Conservation (phyloP, 2,113 vertebrate species). For the Mobula birostris region DNA sequence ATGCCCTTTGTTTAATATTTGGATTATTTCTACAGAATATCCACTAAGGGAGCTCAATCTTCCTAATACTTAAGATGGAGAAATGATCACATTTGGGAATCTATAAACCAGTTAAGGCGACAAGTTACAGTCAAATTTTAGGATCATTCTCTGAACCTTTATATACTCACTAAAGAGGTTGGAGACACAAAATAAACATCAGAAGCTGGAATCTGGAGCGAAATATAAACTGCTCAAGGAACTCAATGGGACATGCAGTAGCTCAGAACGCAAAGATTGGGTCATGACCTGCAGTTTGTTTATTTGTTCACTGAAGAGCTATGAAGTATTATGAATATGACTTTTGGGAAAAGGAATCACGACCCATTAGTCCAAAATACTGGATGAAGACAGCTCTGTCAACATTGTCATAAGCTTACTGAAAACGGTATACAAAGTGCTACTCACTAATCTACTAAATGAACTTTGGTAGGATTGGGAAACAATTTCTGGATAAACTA, state of each 20-base stretch:
- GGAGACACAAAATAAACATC: too few relatives aligned
- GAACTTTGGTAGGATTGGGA: background rate
- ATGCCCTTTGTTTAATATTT: background rate
- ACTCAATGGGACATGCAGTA: too few relatives aligned
- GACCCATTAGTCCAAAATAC: background rate
- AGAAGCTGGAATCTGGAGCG: too few relatives aligned
- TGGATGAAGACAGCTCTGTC: background rate
- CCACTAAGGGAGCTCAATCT: background rate
- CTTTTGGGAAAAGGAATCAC: background rate
- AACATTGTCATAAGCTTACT: background rate
- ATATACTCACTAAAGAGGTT: background rate
- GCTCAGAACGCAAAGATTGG: too few relatives aligned
- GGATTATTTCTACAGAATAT: background rate
- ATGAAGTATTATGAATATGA: background rate
- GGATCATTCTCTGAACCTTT: background rate
- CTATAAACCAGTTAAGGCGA: background rate
- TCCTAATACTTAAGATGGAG: background rate
- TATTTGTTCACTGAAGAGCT: background rate
- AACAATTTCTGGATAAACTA: background rate
- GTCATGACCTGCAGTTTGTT: too few relatives aligned
- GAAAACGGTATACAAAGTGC: background rate
- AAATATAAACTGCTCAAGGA: too few relatives aligned
- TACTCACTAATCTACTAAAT: too few relatives aligned
- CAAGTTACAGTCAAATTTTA: too few relatives aligned
- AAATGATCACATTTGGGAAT: background rate